Base-by-base conservation (phyloP, 1,140 invertebrate genomes). In the Lordiphosa mommai region DNA sequence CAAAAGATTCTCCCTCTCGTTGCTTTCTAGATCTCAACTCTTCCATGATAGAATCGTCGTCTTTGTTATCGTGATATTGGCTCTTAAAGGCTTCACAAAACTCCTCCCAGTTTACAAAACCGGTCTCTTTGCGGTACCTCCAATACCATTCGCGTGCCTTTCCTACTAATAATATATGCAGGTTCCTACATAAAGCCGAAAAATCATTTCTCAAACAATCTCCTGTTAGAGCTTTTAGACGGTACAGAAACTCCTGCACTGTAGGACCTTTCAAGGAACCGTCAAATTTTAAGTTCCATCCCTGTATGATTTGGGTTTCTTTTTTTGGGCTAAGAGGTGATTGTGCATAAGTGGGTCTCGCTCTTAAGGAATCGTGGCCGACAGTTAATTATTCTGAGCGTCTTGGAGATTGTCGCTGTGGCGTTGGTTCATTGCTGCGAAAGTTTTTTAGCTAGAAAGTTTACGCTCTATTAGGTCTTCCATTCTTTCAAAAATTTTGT, bases 21-120 rank as follows among this genome's bases (percentile, higher is more conserved):
- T 47, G 44, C 7, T 47, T 47, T 16, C 14, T 17, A 8, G 29
- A 12, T 8, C 44, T 7, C 2, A 47, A 4, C 17, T 47, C 44
- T 17, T 47, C 14, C 44, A 47, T 17, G n/a, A 47, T 14, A 7
- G 16, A 16, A 4, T 47, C 44, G 16, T 47, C 14, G 16, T 47
- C 30, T 10, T 33, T 47, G 13, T 32, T 8, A 47, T 33, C 44
- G 3, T 47, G 30, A n/a, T 33, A 33, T 17, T 47, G 30, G 6
- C 9, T 32, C 14, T 32, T 47, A 4, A 33, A 32, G 4, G 44
- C 27, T 14, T 32, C 13, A 4, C 44, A 47, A 47, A 47, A 47
- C 7, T 33, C 44, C 16, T 33, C 9, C 29, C 44, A 47, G 8
- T 47, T 1, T 8, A 32, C 9, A 17, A 10, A 4, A n/a, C 3